Conservation (phyloP, 2,888 invertebrate genomes). For the Alcis repandata region DNA sequence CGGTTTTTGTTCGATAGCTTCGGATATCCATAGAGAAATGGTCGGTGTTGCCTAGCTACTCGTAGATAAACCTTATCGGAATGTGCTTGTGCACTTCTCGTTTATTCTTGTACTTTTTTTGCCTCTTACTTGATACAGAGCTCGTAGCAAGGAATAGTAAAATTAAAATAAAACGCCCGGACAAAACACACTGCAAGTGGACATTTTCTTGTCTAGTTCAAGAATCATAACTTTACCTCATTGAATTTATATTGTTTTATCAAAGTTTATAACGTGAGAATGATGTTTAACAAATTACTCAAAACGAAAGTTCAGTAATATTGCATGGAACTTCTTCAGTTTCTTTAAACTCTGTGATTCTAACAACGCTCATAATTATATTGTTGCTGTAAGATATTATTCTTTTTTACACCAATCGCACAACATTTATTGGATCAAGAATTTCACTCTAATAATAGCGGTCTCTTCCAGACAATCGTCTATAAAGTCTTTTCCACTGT, state of each 20-base stretch:
- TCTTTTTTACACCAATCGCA: too few relatives aligned
- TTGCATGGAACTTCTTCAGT: too few relatives aligned
- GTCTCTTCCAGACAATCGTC: slow-evolving; percentile 19
- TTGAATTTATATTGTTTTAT: too few relatives aligned
- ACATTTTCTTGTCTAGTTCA: not conserved
- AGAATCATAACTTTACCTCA: too few relatives aligned
- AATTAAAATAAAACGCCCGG: not conserved
- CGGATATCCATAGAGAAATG: slow-evolving; percentile 13
- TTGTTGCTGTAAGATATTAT: too few relatives aligned
- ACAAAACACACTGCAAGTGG: too few relatives aligned
- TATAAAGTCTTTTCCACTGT: slow-evolving; percentile 29
- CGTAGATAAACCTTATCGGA: not conserved
- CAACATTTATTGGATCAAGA: too few relatives aligned
- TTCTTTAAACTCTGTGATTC: too few relatives aligned
- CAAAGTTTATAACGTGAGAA: too few relatives aligned
- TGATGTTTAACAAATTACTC: too few relatives aligned
- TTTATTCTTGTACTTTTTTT: not conserved
- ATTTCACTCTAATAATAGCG: not conserved
- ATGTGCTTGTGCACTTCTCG: slow-evolving; percentile 8
- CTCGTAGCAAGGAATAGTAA: not conserved
- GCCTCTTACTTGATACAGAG: not conserved
- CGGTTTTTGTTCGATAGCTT: slow-evolving; percentile 12
- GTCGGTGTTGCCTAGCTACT: not conserved
- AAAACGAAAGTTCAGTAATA: too few relatives aligned
- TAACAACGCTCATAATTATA: too few relatives aligned